A percentile compares a stretch with the other conserved stretches of the same genome.
phyloP scores from a whole-genome alignment of 2,888 invertebrate species.

The Acronicta aceris region DNA sequence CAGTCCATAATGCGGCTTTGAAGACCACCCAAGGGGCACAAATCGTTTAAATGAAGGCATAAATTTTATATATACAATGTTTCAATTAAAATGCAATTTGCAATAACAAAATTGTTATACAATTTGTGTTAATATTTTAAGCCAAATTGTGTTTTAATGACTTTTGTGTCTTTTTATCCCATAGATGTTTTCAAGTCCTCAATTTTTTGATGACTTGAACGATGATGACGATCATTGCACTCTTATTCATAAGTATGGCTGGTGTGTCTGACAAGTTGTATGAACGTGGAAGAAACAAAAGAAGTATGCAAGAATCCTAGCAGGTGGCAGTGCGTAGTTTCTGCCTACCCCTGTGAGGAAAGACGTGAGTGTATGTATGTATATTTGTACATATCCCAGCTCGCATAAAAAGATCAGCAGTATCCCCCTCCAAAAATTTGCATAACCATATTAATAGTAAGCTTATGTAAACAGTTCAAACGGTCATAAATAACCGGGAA shows the following conservation, averaged over 20 bases:
- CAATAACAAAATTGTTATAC: neutral
- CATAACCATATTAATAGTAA: conserved; percentile 43
- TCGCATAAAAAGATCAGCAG: conserved; percentile 13
- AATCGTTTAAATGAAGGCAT: conserved; percentile 12
- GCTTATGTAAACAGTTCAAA: conserved; percentile 69
- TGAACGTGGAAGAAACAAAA: no score
- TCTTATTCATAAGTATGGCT: no score
- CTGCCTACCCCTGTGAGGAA: no score
- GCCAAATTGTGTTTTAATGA: neutral
- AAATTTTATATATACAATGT: conserved; percentile 6
- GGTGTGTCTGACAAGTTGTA: no score
- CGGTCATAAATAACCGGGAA: conserved; percentile 82
- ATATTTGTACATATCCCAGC: no score
- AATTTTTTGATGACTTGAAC: no score
- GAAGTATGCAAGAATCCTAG: no score
- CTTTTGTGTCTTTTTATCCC: neutral
- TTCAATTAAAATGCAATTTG: conserved; percentile 12
- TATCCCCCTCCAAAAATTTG: conserved; percentile 31
- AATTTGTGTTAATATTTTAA: neutral
- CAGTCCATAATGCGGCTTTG: conserved; percentile 11
- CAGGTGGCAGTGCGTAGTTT: no score
- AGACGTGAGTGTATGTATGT: no score
- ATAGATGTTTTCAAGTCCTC: no score
- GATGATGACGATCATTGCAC: no score
- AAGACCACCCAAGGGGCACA: conserved; percentile 17